Evolutionary conservation across 2,888 invertebrate species (phyloP).

Genomic region (Dorcus hopei): DNA sequence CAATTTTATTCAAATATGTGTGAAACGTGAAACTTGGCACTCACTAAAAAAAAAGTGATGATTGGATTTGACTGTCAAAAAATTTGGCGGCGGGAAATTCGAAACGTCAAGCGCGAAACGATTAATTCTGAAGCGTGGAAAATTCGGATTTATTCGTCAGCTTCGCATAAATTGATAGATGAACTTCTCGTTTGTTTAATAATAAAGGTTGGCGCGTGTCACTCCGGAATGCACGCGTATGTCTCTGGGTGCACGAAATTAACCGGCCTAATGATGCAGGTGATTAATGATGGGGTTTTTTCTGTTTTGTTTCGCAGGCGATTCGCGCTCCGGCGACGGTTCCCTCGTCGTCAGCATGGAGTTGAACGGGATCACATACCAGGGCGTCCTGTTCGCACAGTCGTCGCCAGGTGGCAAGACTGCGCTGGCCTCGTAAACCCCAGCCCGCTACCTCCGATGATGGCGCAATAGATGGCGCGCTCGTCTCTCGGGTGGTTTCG

Average conservation of each 20-base stretch:
- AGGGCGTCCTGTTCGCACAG: conserved; percentile 85
- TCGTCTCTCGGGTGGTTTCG: not conserved
- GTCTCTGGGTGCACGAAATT: conserved; percentile 4
- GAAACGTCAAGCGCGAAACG: no score
- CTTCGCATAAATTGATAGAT: not conserved
- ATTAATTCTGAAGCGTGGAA: no score
- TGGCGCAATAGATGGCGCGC: conserved; percentile 2
- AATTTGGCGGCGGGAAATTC: no score
- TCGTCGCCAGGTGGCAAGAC: conserved; percentile 35
- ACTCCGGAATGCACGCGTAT: not conserved
- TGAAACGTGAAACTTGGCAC: no score
- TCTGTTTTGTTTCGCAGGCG: conserved; percentile 58
- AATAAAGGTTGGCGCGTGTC: not conserved
- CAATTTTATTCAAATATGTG: no score
- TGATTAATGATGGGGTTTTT: conserved; percentile 19
- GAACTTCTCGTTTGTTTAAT: not conserved
- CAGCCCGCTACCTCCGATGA: not conserved
- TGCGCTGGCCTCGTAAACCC: conserved; percentile 38
- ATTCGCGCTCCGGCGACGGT: conserved; percentile 78
- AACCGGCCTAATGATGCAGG: conserved; percentile 6
- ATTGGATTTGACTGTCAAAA: no score
- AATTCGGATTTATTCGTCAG: no score
- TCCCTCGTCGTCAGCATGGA: conserved; percentile 94
- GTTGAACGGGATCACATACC: conserved; percentile 91
- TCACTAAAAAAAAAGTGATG: no score